Conservation (phyloP, 2,888 invertebrate genomes). For the Rotaria socialis region DNA sequence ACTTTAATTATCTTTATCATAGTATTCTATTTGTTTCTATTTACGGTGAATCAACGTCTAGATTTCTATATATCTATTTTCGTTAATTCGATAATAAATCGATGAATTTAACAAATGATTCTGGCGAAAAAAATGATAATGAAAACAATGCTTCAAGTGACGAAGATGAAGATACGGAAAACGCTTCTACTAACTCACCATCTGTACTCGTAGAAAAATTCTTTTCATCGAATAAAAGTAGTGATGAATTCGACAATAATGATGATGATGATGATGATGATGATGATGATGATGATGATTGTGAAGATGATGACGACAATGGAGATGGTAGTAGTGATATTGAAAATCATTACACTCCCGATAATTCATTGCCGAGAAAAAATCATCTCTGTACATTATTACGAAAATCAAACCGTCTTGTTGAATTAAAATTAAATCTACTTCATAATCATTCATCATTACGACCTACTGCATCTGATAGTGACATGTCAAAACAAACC, state of each 20-base stretch:
- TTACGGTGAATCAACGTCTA: not conserved
- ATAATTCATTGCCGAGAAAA: not conserved
- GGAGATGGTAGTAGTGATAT: not conserved
- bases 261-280: not conserved
- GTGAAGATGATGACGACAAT: not conserved
- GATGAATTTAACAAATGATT: slow-evolving; percentile 22
- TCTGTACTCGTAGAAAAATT: not conserved
- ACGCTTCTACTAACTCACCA: not conserved
- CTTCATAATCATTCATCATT: not conserved
- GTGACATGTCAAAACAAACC: not conserved
- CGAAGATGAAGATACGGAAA: not conserved
- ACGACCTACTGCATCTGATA: not conserved
- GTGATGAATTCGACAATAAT: not conserved
- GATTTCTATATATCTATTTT: not conserved
- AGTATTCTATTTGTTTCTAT: not conserved
- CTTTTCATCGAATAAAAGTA: not conserved
- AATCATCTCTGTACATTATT: not conserved
- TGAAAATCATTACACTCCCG: not conserved
- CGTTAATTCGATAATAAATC: not conserved
- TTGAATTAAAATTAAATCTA: not conserved
- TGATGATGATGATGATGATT: not conserved
- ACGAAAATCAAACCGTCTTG: not conserved
- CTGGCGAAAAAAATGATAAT: not conserved
- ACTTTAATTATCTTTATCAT: not conserved
- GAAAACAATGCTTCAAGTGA: not conserved